Evolutionary conservation across 2,113 vertebrate genomes (phyloP), one percentile per base, ranked within the genome.

Genomic region (Sapajus apella): DNA sequence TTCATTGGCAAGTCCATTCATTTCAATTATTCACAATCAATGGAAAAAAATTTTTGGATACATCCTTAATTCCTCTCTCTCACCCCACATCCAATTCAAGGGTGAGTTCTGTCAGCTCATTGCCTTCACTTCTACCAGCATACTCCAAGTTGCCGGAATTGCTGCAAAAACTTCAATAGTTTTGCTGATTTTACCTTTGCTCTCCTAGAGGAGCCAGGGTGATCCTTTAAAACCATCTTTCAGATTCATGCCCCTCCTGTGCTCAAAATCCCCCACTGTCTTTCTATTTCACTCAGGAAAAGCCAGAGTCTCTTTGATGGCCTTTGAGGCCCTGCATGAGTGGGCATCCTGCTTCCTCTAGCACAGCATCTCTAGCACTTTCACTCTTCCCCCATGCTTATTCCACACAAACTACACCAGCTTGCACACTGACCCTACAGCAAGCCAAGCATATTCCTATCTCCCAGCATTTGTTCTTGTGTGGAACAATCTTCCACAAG

Each of bases 211-310:
- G 21, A 90, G 5, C 27, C 27, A 25, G 47, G 20, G 32, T 72
- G 40, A 82, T 79, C 13, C 21, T 94, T 94, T 73, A 9, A 82
- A 95, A 93, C 56, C 9, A 66, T 21, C 25, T 70, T 89, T 79
- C 56, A 91, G 23, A 91, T 61, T 6, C 11, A 50, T 37, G 3
- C 7, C 23, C 2, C 6, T 52, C n/a, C 16, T 79, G 18, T 75
- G 43, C 27, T 30, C 35, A 50, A 30, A 90, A 87, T 55, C 11
- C 6, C 12, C 20, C 52, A 17, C 0, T 27, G 50, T 2, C 21
- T 37, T 37, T 37, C 18, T 3, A 80, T 76, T 76, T 61, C 18
- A 92, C 35, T 83, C 12, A 76, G 50, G 5, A 66, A 84, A 68
- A 87, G 4, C 11, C 27, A 64, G 30, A 77, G 21, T 90, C 8